Percentiles rank a stretch among this genome's conserved stretches.
Conservation (phyloP, 2,797 vertebrate genomes). For the Decapterus maruadsi region DNA sequence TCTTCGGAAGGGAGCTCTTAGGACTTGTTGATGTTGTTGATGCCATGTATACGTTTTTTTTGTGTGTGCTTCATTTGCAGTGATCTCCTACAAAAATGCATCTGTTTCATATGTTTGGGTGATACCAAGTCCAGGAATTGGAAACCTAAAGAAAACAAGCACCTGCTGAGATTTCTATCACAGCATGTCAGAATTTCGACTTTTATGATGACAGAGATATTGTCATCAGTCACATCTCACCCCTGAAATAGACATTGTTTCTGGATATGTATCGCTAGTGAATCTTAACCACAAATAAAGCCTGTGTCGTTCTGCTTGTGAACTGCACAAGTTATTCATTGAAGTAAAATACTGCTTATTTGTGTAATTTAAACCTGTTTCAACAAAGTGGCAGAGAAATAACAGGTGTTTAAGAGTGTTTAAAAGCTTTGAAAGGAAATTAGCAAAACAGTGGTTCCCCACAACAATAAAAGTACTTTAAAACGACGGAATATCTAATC, state of each 20-base stretch:
- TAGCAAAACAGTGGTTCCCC: constrained; percentile 26
- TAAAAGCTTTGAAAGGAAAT: constrained; percentile 37
- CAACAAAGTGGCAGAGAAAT: constrained; percentile 26
- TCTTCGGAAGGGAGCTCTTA: too few relatives aligned
- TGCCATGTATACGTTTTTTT: too few relatives aligned
- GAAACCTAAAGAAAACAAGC: constrained; percentile 6
- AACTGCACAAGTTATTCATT: constrained; percentile 13
- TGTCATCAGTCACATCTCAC: not conserved
- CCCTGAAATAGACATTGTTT: not conserved
- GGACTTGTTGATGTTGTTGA: too few relatives aligned
- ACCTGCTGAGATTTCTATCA: constrained; percentile 15
- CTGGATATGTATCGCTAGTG: not conserved
- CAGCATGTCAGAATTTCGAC: constrained; percentile 4
- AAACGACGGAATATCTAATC: constrained; percentile 46
- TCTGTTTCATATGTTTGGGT: not conserved
- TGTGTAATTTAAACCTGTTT: constrained; percentile 10
- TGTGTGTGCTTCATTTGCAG: not conserved
- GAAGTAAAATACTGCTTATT: not conserved
- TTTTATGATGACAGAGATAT: not conserved
- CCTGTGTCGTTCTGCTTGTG: constrained; percentile 6
- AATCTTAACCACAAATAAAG: not conserved
- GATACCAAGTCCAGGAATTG: constrained; percentile 1
- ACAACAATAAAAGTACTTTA: constrained; percentile 39
- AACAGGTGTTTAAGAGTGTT: constrained; percentile 23
- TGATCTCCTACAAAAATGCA: not conserved